Percentiles rank a stretch among this genome's conserved stretches.
phyloP scores from a whole-genome alignment of 2,797 vertebrate genomes.

The Acanthurus lineatus region DNA sequence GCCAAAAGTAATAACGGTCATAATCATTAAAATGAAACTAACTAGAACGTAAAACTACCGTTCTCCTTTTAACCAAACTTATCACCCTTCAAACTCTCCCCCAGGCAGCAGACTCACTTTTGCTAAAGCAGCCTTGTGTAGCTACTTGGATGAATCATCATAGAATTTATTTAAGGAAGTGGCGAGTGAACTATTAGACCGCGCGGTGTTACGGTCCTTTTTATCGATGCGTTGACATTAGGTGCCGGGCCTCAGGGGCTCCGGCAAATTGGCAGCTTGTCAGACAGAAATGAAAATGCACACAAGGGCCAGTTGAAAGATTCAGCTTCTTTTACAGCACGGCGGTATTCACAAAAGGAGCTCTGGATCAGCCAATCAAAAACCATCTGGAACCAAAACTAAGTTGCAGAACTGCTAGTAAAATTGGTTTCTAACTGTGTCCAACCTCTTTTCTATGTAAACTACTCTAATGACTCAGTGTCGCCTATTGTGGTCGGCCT shows the following conservation, averaged over 20 bases:
- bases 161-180: conserved; percentile 18
- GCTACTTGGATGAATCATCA: not conserved
- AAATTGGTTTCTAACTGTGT: no score
- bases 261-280: conserved; percentile 2
- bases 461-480: no score
- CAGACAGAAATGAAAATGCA: conserved; percentile 6
- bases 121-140: not conserved
- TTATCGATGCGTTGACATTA: conserved; percentile 12
- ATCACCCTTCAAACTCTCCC: not conserved
- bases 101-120: not conserved
- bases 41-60: not conserved
- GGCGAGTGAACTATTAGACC: not conserved
- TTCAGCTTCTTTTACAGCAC: not conserved
- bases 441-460: no score
- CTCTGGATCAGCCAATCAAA: not conserved
- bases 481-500: no score
- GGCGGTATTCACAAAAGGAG: not conserved
- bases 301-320: not conserved
- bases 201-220: not conserved
- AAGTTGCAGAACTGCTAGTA: no score
- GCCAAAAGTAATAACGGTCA: not conserved
- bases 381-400: no score
- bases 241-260: not conserved
- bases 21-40: not conserved
- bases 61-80: not conserved